phyloP scores from a whole-genome alignment of 2,797 vertebrate genomes.

The Enoplosus armatus region DNA sequence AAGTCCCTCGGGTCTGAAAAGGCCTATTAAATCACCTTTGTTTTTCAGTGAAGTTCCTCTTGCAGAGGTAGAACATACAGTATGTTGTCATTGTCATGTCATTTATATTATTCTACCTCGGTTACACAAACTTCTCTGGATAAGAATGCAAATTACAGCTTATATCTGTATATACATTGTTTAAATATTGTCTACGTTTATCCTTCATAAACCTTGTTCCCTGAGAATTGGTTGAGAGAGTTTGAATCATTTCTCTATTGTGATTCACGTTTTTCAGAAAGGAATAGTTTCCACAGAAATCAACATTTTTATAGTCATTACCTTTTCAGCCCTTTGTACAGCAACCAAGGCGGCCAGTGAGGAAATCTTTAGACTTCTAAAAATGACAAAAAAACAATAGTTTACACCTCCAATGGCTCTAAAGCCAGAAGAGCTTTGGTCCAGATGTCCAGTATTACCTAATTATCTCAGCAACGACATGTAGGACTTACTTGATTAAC shows the following conservation, averaged over 20 bases:
- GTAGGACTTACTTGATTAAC: background rate
- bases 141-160: background rate
- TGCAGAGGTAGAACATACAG: background rate
- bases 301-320: background rate
- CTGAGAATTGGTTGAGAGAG: background rate
- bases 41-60: slow-evolving; percentile 2
- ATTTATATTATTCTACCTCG: background rate
- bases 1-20: too few relatives aligned
- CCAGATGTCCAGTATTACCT: background rate
- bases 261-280: background rate
- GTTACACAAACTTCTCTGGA: background rate
- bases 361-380: background rate
- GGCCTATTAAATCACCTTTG: background rate
- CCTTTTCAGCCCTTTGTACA: background rate
- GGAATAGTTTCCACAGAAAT: background rate
- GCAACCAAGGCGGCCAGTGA: background rate
- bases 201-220: slow-evolving; percentile 58
- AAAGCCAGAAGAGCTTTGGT: background rate
- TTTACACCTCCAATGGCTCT: background rate
- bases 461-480: background rate
- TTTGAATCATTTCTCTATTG: background rate
- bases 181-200: slow-evolving; percentile 21
- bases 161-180: background rate
- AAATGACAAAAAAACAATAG: background rate
- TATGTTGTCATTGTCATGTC: background rate